Evolutionary conservation across 2,888 invertebrate species (phyloP).

Genomic region (Rhagonycha fulva): DNA sequence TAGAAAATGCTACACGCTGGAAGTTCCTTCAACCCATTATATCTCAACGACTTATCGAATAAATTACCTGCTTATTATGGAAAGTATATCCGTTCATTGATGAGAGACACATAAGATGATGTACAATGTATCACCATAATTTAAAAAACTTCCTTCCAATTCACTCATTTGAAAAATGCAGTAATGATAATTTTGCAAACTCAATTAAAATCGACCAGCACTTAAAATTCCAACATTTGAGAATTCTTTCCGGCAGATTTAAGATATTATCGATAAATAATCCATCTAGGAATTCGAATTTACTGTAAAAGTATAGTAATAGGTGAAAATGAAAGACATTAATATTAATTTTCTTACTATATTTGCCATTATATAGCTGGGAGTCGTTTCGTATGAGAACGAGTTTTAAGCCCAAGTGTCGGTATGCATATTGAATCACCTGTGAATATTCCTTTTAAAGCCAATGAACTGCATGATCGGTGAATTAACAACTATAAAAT

Average conservation of each 20-base stretch:
- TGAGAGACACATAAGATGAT: neutral
- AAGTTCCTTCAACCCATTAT: neutral
- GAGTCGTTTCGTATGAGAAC: neutral
- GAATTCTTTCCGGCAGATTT: neutral
- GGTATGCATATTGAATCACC: conserved; percentile 37
- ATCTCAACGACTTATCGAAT: neutral
- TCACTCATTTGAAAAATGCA: neutral
- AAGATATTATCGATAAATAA: neutral
- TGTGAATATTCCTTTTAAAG: conserved; percentile 38
- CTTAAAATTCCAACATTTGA: no score
- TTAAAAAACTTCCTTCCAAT: neutral
- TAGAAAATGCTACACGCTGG: neutral
- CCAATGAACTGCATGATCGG: conserved; percentile 39
- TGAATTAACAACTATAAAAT: neutral
- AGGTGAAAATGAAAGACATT: neutral
- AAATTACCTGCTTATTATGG: neutral
- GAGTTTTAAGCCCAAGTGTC: conserved; percentile 4
- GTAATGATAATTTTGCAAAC: no score
- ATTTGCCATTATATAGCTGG: neutral
- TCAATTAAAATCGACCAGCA: no score
- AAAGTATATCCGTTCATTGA: neutral
- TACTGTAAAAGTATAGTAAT: neutral
- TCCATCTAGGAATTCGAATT: neutral
- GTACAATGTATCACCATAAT: neutral
- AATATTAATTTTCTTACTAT: neutral